A percentile compares a stretch with the other conserved stretches of the same genome.
phyloP scores from a whole-genome alignment of 2,113 vertebrate species.

The Panurus biarmicus region DNA sequence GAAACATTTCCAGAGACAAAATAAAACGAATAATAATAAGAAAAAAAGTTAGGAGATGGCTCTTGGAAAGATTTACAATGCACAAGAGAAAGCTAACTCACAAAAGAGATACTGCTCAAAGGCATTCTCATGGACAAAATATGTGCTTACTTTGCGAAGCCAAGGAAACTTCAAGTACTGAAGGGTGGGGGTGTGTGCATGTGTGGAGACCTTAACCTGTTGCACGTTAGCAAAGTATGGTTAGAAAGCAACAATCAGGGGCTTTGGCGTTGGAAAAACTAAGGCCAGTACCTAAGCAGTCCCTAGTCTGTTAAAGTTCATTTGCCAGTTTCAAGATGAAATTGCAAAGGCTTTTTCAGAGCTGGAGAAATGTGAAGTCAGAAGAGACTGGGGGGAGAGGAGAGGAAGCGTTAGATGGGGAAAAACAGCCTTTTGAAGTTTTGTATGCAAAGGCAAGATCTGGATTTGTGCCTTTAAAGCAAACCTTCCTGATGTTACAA shows the following conservation, averaged over 20 bases:
- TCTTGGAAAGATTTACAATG: conserved; percentile 20
- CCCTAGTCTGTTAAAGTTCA: neutral
- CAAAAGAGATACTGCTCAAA: neutral
- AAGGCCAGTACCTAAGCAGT: neutral
- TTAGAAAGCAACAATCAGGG: neutral
- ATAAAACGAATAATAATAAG: neutral
- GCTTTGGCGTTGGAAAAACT: neutral
- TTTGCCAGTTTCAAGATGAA: neutral
- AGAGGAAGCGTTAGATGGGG: neutral
- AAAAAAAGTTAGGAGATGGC: neutral
- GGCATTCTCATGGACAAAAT: neutral
- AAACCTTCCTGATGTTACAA: conserved; percentile 12
- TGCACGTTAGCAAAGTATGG: neutral
- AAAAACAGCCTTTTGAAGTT: conserved; percentile 17
- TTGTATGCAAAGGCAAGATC: conserved; percentile 6
- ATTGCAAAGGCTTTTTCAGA: neutral
- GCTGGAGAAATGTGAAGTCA: neutral
- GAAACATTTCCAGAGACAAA: neutral
- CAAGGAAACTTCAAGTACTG: neutral
- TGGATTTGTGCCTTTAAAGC: conserved; percentile 41
- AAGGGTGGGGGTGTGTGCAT: neutral
- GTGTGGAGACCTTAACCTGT: neutral
- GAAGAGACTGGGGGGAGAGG: neutral
- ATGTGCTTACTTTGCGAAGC: neutral
- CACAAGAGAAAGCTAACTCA: neutral